Percentiles rank a stretch among this genome's conserved stretches.
phyloP scores from a whole-genome alignment of 2,797 vertebrate species.

The Buceros bicornis region DNA sequence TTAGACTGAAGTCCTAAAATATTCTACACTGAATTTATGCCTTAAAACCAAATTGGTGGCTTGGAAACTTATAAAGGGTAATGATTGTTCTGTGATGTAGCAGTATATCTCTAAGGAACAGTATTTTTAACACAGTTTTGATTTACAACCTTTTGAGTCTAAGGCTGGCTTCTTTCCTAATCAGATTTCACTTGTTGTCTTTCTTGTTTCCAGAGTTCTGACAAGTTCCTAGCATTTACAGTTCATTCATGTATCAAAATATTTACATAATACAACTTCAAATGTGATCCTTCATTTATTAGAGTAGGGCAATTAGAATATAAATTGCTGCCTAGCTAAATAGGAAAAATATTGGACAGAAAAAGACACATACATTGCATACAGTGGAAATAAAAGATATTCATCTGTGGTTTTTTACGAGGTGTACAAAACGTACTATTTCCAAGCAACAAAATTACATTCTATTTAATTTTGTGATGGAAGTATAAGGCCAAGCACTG shows the following conservation, averaged over 20 bases:
- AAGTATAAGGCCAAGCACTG: background rate
- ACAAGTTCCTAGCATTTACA: background rate
- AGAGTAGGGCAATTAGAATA: background rate
- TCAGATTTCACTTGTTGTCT: constrained; percentile 11
- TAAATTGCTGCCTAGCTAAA: background rate
- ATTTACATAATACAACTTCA: background rate
- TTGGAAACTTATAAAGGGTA: background rate
- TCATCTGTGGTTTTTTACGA: background rate
- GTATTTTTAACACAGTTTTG: background rate
- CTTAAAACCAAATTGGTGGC: constrained; percentile 27
- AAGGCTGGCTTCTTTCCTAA: background rate
- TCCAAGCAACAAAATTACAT: background rate
- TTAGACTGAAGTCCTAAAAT: background rate
- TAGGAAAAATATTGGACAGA: background rate
- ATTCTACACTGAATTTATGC: background rate
- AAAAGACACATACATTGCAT: background rate
- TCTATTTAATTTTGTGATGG: background rate
- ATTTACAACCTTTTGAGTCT: background rate
- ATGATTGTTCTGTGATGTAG: background rate
- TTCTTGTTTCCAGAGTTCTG: background rate
- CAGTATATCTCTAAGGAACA: background rate
- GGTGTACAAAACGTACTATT: background rate
- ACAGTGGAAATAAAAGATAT: background rate
- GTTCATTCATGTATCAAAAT: background rate
- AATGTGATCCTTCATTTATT: background rate